Evolutionary conservation across 2,888 invertebrate genomes (phyloP).

Genomic region (Latheticus oryzae): DNA sequence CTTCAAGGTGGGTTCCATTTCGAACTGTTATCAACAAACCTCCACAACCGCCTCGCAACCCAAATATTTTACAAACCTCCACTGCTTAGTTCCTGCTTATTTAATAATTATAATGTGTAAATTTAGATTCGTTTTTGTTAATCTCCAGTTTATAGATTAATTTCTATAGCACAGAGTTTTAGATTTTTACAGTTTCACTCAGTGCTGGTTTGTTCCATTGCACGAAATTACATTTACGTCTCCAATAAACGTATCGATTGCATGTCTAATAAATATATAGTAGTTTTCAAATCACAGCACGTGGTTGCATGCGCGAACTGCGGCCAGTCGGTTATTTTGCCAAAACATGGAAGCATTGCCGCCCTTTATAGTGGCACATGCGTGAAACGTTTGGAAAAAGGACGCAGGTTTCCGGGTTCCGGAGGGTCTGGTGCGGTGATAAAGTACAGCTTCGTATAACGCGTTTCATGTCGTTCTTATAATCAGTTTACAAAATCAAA

Average conservation of each 20-base stretch:
- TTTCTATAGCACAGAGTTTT: too few relatives aligned
- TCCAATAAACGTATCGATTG: slow-evolving; percentile 30
- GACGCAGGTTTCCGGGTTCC: slow-evolving; percentile 43
- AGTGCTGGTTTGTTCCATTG: slow-evolving; percentile 6
- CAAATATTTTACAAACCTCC: slow-evolving; percentile 23
- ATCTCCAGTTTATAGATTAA: too few relatives aligned
- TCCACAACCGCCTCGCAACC: slow-evolving; percentile 45
- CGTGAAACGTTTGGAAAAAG: slow-evolving; percentile 33
- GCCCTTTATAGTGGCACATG: slow-evolving; percentile 37
- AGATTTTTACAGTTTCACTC: background rate
- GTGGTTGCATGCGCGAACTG: slow-evolving; percentile 42
- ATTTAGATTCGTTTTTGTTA: too few relatives aligned
- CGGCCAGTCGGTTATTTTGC: slow-evolving; percentile 20
- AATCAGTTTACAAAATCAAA: slow-evolving; percentile 47
- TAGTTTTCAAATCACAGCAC: slow-evolving; percentile 32
- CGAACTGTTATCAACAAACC: slow-evolving; percentile 15
- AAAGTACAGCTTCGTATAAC: slow-evolving; percentile 47
- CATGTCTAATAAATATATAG: slow-evolving; percentile 33
- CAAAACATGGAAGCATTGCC: slow-evolving; percentile 30
- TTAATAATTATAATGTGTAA: too few relatives aligned
- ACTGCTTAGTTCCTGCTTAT: slow-evolving; percentile 28
- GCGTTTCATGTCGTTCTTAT: slow-evolving; percentile 47
- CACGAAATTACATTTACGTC: slow-evolving; percentile 11
- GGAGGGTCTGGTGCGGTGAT: slow-evolving; percentile 41
- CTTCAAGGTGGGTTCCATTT: slow-evolving; percentile 67